Base-by-base conservation (phyloP, 2,113 vertebrate species). In the Cynocephalus volans region DNA sequence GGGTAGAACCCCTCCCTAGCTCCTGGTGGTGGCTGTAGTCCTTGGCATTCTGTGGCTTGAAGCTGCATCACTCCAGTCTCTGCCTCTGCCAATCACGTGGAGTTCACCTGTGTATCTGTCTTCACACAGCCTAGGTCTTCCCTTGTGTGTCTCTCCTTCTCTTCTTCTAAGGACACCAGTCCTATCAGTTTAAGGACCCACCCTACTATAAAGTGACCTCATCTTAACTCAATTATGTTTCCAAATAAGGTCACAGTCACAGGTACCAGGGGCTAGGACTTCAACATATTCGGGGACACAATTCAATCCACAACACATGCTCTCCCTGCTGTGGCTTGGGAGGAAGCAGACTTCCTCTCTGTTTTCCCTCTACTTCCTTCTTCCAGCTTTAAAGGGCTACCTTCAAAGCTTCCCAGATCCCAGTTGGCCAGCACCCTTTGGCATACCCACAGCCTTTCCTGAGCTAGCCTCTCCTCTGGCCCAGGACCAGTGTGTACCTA, bases 41-140 rank as follows among this genome's bases (percentile, higher is more conserved):
- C 41, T n/a, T 23, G 45, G 7, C 0, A 0, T 60, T 13, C 77
- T 5, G 36, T 19, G 45, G 77, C 70, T 73, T 84, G 5, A 21
- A 0, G 7, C 69, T 33, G 2, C 14, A 12, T 9, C 26, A 2
- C 24, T 9, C 73, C 36, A 10, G 0, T 36, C 11, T 62, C 54
- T 52, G 33, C 48, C 36, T 36, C 17, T 10, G 31, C 56, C 13
- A 8, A 4, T 48, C 28, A 41, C 9, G 0, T 13, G 28, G 12
- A 5, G 1, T n/a, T n/a, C 41, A 33, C 76, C 36, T 14, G 0
- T 17, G 11, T 24, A 23, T 52, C 12, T 70, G 21, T 73, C 33
- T 58, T 69, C 65, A 50, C 24, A 12, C 8, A 50, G 52, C 14
- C 2, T 41, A 41, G 41, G 0, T 36, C 77, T 52, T 67, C 19